Conservation (phyloP, 2,888 invertebrate genomes). For the Pristionchus entomophagus region DNA sequence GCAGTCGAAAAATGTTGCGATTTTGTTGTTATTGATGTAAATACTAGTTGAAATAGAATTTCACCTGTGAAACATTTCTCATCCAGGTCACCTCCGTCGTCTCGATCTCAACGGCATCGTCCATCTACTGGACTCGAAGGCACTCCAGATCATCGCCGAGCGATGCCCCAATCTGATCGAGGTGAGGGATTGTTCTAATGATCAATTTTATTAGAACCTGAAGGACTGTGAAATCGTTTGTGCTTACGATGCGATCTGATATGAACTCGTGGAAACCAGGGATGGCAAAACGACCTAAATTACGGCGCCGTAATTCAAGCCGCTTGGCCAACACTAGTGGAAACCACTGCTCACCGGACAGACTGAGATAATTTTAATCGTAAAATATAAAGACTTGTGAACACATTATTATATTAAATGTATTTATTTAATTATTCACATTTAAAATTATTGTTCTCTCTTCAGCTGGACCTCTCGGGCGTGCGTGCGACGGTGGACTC, state of each 20-base stretch:
- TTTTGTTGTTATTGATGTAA: too few relatives aligned
- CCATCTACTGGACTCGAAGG: conserved; percentile 70
- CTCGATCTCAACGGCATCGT: conserved; percentile 70
- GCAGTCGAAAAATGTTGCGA: too few relatives aligned
- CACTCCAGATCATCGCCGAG: conserved; percentile 64
- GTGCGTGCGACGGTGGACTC: conserved; percentile 61
- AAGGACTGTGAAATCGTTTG: too few relatives aligned
- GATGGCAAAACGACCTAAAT: too few relatives aligned
- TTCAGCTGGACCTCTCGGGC: conserved; percentile 71
- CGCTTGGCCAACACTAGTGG: too few relatives aligned
- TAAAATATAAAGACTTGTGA: too few relatives aligned
- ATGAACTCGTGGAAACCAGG: too few relatives aligned
- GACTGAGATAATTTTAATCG: too few relatives aligned
- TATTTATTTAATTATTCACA: neutral
- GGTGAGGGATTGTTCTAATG: conserved; percentile 31
- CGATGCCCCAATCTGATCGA: conserved; percentile 68
- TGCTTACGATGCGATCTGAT: too few relatives aligned
- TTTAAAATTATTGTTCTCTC: neutral
- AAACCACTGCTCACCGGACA: too few relatives aligned
- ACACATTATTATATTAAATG: neutral
- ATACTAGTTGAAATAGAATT: neutral
- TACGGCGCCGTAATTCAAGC: too few relatives aligned
- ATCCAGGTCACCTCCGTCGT: conserved; percentile 59
- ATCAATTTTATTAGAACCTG: too few relatives aligned
- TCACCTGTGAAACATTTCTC: neutral